A percentile compares a stretch with the other conserved stretches of the same genome.
These are phyloP conservation scores for Nemotelus nigrinus DNA, from an alignment of 2,888 invertebrate genomes.

Conservation along the genomic window DNA sequence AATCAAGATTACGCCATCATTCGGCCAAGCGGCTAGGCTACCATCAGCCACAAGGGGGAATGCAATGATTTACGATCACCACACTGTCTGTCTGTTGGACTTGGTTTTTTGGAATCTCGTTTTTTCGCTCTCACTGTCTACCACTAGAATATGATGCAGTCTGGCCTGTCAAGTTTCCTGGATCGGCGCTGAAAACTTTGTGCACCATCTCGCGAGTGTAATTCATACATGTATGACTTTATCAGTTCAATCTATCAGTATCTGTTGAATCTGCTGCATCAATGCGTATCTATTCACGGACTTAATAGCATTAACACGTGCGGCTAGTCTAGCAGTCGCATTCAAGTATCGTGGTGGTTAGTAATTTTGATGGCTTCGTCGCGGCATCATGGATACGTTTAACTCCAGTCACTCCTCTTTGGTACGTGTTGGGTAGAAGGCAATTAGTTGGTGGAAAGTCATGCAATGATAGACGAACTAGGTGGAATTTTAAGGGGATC, in stretches of 20 bases:
- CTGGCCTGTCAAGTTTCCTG: background rate
- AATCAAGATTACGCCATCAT: conserved; percentile 1
- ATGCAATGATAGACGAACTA: background rate
- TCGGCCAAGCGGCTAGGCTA: background rate
- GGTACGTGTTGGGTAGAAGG: background rate
- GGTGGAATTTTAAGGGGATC: no score
- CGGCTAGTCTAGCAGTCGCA: background rate
- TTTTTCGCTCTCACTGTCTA: no score
- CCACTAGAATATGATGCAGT: no score
- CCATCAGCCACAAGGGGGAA: background rate
- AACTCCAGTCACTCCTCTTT: background rate
- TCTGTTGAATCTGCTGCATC: background rate
- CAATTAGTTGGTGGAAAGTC: background rate
- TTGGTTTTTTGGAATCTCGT: no score
- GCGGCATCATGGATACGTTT: background rate
- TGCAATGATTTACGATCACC: conserved; percentile 11
- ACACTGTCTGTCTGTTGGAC: background rate
- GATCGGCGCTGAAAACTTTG: background rate
- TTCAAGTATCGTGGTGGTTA: no score
- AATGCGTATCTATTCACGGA: conserved; percentile 11
- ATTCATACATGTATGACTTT: no score
- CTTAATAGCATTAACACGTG: conserved; percentile 15
- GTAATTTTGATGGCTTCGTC: no score
- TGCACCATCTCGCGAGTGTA: background rate
- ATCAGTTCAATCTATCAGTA: no score